Conservation (phyloP, 2,113 vertebrate species). For the Crypturellus undulatus region DNA sequence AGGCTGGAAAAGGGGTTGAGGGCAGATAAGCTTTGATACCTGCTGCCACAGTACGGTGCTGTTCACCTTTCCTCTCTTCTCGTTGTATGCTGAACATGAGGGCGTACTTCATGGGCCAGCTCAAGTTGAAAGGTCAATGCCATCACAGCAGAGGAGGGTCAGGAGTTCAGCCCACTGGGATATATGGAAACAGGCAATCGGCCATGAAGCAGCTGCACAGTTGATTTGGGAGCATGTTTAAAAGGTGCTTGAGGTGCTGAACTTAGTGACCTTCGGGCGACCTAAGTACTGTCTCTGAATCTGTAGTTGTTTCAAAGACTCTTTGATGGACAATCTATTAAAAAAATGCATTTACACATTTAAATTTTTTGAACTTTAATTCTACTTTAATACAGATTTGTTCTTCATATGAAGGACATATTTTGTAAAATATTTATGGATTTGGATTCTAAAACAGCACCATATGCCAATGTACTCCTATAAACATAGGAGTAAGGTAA, state of each 20-base stretch:
- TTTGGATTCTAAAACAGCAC: neutral
- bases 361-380: neutral
- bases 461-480: neutral
- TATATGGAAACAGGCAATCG: neutral
- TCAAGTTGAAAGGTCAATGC: neutral
- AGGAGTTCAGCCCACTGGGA: neutral
- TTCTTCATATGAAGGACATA: neutral
- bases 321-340: neutral
- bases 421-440: neutral
- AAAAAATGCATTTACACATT: too few relatives aligned
- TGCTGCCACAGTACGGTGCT: neutral
- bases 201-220: neutral
- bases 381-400: neutral
- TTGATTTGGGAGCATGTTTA: too few relatives aligned
- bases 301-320: neutral
- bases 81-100: neutral
- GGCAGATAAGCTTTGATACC: accelerated
- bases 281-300: neutral
- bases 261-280: too few relatives aligned
- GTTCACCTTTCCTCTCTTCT: neutral
- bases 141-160: accelerated
- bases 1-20: accelerated
- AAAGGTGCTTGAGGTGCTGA: too few relatives aligned
- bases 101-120: accelerated
- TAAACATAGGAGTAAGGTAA: neutral